phyloP scores from a whole-genome alignment of 2,113 vertebrate species.

The Calidris pugnax region DNA sequence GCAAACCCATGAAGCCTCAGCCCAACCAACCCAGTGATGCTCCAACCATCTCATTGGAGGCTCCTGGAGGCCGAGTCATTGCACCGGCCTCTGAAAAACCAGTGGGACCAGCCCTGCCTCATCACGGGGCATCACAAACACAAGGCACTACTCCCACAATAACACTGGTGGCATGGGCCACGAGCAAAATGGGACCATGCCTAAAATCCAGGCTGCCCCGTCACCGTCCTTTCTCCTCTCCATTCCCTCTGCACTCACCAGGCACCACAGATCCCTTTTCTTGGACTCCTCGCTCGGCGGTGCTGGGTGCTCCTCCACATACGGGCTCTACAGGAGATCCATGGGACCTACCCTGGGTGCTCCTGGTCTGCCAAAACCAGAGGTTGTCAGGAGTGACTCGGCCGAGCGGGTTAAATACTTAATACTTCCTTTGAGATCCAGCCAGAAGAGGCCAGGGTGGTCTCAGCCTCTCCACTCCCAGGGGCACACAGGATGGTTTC shows the following conservation, averaged over 20 bases:
- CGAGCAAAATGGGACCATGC: background rate
- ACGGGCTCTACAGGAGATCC: background rate
- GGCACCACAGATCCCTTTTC: background rate
- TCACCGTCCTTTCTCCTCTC: background rate
- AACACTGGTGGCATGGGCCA: background rate
- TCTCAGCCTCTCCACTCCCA: background rate
- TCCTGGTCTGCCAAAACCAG: background rate
- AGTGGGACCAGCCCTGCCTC: background rate
- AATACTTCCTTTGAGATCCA: background rate
- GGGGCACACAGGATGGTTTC: background rate
- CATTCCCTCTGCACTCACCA: too few species aligned
- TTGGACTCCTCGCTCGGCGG: background rate
- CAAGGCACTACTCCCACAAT: background rate
- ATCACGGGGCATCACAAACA: fast-evolving
- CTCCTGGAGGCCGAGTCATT: too few species aligned
- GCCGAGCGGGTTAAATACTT: background rate
- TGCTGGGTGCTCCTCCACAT: fast-evolving
- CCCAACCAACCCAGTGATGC: background rate
- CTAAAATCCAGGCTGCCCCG: background rate
- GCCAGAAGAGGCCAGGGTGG: background rate
- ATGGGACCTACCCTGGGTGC: background rate
- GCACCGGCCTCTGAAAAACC: background rate
- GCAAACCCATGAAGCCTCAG: background rate
- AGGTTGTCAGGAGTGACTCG: background rate
- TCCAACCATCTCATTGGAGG: background rate